Percentiles rank a stretch among this genome's conserved stretches.
Evolutionary conservation across 2,113 vertebrate species (phyloP).

Genomic region (Gavia stellata): DNA sequence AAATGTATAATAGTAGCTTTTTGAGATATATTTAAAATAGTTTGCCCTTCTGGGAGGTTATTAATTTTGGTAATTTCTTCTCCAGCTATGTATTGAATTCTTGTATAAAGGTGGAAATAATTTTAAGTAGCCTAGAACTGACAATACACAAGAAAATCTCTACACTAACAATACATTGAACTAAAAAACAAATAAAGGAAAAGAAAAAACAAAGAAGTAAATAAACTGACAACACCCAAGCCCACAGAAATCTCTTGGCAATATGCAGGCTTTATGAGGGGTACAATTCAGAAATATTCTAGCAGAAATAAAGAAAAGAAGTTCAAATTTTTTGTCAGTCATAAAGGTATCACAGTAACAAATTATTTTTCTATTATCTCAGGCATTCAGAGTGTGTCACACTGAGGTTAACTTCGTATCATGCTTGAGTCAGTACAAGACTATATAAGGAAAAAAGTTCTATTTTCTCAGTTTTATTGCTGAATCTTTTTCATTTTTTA

Average conservation of each 20-base stretch:
- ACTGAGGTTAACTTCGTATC: not conserved
- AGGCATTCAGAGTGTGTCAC: not conserved
- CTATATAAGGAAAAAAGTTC: not conserved
- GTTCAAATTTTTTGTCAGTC: not conserved
- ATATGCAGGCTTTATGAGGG: not conserved
- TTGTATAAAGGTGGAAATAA: not conserved
- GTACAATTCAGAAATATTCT: not conserved
- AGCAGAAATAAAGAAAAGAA: not conserved
- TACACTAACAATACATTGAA: not conserved
- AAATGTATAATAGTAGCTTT: not conserved
- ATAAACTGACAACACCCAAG: not conserved
- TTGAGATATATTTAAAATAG: not conserved
- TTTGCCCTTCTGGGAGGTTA: not conserved
- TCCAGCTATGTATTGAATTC: not conserved
- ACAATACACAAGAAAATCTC: not conserved
- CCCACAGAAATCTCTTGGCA: not conserved
- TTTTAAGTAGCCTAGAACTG: not conserved
- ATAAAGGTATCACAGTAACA: not conserved
- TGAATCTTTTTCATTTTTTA: not conserved
- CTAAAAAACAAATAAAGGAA: too few relatives aligned
- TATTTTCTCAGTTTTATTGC: not conserved
- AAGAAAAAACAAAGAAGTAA: fast-evolving
- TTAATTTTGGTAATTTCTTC: not conserved
- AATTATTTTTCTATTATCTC: not conserved
- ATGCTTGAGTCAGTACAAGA: not conserved